These are phyloP conservation scores for Malurus melanocephalus DNA, from an alignment of 2,113 vertebrate species.

Conservation along the genomic window DNA sequence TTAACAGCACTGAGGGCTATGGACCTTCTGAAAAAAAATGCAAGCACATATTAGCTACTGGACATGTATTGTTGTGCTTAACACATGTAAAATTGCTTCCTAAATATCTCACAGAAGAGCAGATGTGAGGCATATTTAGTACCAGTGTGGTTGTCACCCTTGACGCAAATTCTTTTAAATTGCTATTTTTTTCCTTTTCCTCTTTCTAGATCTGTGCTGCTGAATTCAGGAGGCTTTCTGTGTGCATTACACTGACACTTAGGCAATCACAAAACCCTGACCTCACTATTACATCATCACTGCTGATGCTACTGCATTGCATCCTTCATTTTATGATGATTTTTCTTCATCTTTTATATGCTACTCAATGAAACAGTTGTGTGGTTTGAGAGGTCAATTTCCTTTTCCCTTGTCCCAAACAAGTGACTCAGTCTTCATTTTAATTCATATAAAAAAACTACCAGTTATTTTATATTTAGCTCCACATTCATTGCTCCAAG, in stretches of 20 bases:
- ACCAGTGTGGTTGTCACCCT: not conserved
- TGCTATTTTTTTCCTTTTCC: not conserved
- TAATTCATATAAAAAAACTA: not conserved
- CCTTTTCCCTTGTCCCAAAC: not conserved
- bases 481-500: not conserved
- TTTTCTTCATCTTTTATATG: not conserved
- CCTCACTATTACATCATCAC: not conserved
- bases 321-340: not conserved
- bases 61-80: not conserved
- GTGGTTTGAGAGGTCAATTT: not conserved
- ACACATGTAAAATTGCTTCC: not conserved
- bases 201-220: not conserved
- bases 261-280: not conserved
- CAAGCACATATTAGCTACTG: not conserved
- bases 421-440: not conserved
- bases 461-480: not conserved
- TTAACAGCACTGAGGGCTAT: not conserved
- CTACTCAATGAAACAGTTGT: not conserved
- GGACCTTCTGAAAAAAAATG: not conserved
- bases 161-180: not conserved
- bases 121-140: constrained; percentile 15
- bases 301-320: not conserved
- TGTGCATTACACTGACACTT: not conserved
- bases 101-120: not conserved
- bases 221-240: not conserved